Evolutionary conservation across 2,797 vertebrate genomes (phyloP), one percentile per base, ranked within the genome.

Genomic region (Neostethus bicornis): DNA sequence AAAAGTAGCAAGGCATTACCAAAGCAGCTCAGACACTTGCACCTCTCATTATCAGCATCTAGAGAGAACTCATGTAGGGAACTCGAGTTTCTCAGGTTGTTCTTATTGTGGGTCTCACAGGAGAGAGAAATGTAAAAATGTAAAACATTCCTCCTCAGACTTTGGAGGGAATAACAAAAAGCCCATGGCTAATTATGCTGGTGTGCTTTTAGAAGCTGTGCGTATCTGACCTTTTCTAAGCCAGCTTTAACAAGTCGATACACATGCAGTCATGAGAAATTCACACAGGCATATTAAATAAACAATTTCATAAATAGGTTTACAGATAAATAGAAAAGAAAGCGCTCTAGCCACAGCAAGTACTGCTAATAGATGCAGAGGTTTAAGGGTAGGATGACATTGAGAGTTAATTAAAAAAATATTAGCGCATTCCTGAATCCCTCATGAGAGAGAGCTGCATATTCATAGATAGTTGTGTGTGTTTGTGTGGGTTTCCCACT

Each of bases 401-500:
- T 92, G 88, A 88, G 79, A 90, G 79, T 91, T 93, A 92, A 93
- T 93, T 91, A 92, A 90, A 93, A 87, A 87, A 78, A 50, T 63
- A 85, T 85, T 39, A 65, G 75, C 73, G 81, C 80, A 90, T 88
- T 92, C 85, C 84, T 83, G 66, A 8, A 42, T 81, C 60, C 61
- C 78, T 64, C 34, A 43, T 45, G 62, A 81, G 61, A 64, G 70
- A 61, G 55, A 61, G 4, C 46, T 79, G 66, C 67, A 83, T 73
- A 70, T 80, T 80, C 68, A 79, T 79, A 63, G 43, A 54, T 73
- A 53, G 73, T 10, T 59, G 13, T 51, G 46, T 67, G 57, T 74
- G 52, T 64, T 37, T 75, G 43, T 58, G 45, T 55, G 49, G 44
- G 46, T 58, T 38, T 34, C 21, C 58, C 5, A 39, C 55, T 26